These are phyloP conservation scores for Cinclus cinclus DNA, from an alignment of 2,113 vertebrate genomes.

Conservation along the genomic window DNA sequence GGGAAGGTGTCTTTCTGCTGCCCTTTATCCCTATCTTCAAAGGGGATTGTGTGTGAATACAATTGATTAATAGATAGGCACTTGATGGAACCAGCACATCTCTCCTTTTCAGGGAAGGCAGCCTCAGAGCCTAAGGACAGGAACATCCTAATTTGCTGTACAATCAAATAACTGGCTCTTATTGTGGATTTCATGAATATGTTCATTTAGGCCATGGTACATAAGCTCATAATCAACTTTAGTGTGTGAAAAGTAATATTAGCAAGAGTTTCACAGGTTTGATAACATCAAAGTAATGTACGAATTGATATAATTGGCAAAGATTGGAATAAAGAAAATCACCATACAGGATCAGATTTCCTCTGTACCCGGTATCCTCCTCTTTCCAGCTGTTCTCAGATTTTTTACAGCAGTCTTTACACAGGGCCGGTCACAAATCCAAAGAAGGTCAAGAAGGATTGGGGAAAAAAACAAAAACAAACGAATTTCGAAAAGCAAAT, in stretches of 20 bases:
- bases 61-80: not conserved
- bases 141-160: constrained; percentile 5
- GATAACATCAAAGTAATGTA: not conserved
- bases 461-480: not conserved
- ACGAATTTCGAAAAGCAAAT: not conserved
- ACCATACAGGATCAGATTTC: not conserved
- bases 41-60: not conserved
- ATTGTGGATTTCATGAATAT: not conserved
- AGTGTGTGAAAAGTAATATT: constrained; percentile 21
- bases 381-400: not conserved
- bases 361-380: not conserved
- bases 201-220: not conserved
- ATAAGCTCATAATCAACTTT: not conserved
- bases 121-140: not conserved
- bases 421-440: not conserved
- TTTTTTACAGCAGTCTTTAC: not conserved
- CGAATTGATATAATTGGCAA: not conserved
- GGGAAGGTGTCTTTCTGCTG: not conserved
- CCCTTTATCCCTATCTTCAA: not conserved
- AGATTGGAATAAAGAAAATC: not conserved
- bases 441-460: not conserved
- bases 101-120: not conserved
- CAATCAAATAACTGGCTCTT: not conserved
- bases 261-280: not conserved
- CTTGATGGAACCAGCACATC: not conserved